Conservation (phyloP, 2,797 vertebrate genomes). For the Anabacerthia variegaticeps region DNA sequence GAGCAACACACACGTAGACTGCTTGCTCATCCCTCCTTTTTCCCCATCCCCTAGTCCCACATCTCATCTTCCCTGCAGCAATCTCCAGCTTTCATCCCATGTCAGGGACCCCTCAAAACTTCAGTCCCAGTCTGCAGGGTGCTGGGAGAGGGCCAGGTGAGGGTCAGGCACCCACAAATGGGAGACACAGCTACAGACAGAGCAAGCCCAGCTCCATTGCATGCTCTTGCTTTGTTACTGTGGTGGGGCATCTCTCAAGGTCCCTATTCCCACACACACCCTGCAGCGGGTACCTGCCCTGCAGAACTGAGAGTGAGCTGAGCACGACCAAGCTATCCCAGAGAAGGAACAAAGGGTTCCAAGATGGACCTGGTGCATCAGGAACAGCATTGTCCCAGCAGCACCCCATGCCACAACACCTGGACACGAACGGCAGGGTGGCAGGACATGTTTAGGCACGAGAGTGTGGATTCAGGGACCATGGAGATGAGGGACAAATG, state of each 20-base stretch:
- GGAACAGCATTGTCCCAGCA: background rate
- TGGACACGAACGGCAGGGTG: background rate
- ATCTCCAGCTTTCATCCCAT: background rate
- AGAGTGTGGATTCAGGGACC: background rate
- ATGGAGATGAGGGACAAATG: background rate
- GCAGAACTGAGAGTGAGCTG: background rate
- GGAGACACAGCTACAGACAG: background rate
- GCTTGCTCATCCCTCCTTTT: background rate
- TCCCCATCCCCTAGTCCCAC: too few relatives aligned
- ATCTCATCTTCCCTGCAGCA: background rate
- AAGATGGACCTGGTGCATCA: rapidly evolving
- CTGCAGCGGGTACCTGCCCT: background rate
- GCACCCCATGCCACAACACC: background rate
- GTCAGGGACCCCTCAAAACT: background rate
- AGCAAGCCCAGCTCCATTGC: background rate
- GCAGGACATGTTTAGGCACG: background rate
- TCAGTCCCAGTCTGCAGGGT: background rate
- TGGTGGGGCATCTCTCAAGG: background rate
- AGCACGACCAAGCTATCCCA: background rate
- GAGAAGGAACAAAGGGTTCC: background rate
- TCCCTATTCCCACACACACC: background rate
- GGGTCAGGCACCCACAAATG: background rate
- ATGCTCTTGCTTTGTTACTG: background rate
- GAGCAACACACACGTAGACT: rapidly evolving
- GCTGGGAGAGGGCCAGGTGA: background rate